Conservation (phyloP, 1,140 invertebrate species). For the Physella acuta region DNA sequence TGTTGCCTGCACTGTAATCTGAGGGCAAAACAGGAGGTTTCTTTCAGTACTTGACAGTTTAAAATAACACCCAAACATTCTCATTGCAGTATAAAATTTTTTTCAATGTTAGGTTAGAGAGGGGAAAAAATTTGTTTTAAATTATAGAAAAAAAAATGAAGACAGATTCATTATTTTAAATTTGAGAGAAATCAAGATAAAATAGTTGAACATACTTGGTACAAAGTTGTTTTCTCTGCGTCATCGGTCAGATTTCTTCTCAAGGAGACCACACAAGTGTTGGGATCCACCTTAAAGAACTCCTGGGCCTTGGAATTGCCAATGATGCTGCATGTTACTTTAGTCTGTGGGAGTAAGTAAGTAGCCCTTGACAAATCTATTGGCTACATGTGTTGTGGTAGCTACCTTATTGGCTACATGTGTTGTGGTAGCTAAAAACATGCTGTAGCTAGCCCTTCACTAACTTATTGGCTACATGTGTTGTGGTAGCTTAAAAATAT, state of each 20-base stretch:
- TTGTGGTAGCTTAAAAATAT: no score
- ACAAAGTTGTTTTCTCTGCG: constrained; percentile 36
- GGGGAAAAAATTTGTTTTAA: no score
- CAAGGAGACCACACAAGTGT: constrained; percentile 43
- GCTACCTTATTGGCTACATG: no score
- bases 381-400: no score
- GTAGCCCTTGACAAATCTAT: no score
- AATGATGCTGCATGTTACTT: constrained; percentile 41
- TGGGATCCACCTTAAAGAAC: constrained; percentile 43
- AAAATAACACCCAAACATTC: not conserved
- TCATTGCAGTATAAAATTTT: not conserved
- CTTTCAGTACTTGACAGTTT: no score
- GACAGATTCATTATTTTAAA: no score
- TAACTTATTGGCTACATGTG: no score
- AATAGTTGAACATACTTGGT: constrained; percentile 42
- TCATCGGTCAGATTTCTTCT: constrained; percentile 40
- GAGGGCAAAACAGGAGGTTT: constrained; percentile 4
- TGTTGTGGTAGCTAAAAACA: no score
- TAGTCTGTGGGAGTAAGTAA: constrained; percentile 35
- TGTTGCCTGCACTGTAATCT: constrained; percentile 28
- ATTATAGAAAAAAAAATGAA: no score
- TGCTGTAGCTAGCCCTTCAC: no score
- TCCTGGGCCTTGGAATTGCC: constrained; percentile 40
- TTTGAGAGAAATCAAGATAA: no score
- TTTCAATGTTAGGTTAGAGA: not conserved